phyloP scores from a whole-genome alignment of 2,888 invertebrate genomes.

The Drosophila pseudotakahashii region DNA sequence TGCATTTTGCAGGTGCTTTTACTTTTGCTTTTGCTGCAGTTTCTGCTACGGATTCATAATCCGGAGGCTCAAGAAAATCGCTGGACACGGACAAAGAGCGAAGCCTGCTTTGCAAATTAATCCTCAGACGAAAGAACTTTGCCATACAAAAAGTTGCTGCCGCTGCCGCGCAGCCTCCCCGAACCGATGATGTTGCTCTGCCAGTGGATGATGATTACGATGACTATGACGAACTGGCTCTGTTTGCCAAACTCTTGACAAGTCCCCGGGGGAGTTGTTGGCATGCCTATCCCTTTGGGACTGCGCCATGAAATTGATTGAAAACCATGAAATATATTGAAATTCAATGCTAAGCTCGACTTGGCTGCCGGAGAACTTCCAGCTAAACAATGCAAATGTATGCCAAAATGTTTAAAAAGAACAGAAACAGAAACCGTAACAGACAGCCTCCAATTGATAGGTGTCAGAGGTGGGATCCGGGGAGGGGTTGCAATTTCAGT shows the following conservation, averaged over 20 bases:
- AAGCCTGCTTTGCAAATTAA: slow-evolving; percentile 67
- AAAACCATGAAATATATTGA: slow-evolving; percentile 78
- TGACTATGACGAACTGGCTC: slow-evolving; percentile 51
- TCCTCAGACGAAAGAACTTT: slow-evolving; percentile 62
- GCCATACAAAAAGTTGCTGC: slow-evolving; percentile 48
- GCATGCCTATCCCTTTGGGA: slow-evolving; percentile 45
- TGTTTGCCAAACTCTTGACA: slow-evolving; percentile 72
- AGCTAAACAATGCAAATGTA: slow-evolving; percentile 40
- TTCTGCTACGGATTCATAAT: slow-evolving; percentile 58
- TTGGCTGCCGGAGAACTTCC: slow-evolving; percentile 9
- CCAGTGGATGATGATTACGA: slow-evolving; percentile 8
- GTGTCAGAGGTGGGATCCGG: slow-evolving; percentile 21
- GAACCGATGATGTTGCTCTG: slow-evolving; percentile 2
- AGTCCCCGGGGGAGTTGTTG: slow-evolving; percentile 63
- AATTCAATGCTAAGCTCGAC: slow-evolving; percentile 64
- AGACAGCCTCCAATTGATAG: slow-evolving; percentile 23
- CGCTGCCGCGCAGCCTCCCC: slow-evolving; percentile 5
- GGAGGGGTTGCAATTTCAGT: slow-evolving; percentile 15
- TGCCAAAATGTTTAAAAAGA: slow-evolving; percentile 43
- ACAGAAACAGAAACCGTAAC: slow-evolving; percentile 22
- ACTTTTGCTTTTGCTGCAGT: slow-evolving; percentile 24
- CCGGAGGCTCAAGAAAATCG: slow-evolving; percentile 45
- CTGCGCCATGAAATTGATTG: slow-evolving; percentile 72
- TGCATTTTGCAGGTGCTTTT: slow-evolving; percentile 9
- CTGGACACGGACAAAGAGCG: slow-evolving; percentile 39